A percentile compares a stretch with the other conserved stretches of the same genome.
phyloP scores from a whole-genome alignment of 1,140 invertebrate genomes.

The Monomorium pharaonis region DNA sequence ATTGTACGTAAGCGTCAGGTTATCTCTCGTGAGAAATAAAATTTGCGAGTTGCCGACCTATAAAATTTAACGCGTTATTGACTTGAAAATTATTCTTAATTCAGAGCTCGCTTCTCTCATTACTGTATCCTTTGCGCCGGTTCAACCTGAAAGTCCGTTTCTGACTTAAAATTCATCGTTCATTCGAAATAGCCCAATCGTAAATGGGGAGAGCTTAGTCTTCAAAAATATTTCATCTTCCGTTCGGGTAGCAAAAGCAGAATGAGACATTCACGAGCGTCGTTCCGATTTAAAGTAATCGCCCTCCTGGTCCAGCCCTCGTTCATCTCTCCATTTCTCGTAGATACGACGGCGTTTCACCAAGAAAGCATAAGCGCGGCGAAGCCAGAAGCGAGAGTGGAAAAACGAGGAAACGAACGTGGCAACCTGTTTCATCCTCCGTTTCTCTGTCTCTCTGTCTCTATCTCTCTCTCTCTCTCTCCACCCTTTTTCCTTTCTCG shows the following conservation, averaged over 20 bases:
- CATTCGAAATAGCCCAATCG: background rate
- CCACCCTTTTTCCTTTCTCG: background rate
- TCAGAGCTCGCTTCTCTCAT: background rate
- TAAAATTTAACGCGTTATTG: background rate
- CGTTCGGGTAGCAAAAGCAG: background rate
- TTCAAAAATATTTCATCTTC: constrained; percentile 20
- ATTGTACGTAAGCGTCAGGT: background rate
- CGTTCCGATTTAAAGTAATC: constrained; percentile 30
- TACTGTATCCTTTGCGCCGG: background rate
- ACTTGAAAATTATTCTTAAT: background rate
- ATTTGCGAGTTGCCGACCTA: background rate
- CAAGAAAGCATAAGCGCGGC: constrained; percentile 36
- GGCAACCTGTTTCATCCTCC: constrained; percentile 45
- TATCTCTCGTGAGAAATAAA: background rate
- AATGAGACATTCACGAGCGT: constrained; percentile 11
- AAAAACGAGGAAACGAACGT: constrained; percentile 56
- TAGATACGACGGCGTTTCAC: background rate
- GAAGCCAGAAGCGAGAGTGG: constrained; percentile 9
- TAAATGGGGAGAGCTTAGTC: background rate
- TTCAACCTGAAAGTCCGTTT: background rate
- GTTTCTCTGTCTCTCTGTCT: too few species aligned
- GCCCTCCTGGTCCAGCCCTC: constrained; percentile 1
- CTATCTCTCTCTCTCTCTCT: too few species aligned
- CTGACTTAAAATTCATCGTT: background rate
- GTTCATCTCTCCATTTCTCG: background rate